Percentiles rank a stretch among this genome's conserved stretches.
phyloP scores from a whole-genome alignment of 2,797 vertebrate genomes.

The Rachycentron canadum region DNA sequence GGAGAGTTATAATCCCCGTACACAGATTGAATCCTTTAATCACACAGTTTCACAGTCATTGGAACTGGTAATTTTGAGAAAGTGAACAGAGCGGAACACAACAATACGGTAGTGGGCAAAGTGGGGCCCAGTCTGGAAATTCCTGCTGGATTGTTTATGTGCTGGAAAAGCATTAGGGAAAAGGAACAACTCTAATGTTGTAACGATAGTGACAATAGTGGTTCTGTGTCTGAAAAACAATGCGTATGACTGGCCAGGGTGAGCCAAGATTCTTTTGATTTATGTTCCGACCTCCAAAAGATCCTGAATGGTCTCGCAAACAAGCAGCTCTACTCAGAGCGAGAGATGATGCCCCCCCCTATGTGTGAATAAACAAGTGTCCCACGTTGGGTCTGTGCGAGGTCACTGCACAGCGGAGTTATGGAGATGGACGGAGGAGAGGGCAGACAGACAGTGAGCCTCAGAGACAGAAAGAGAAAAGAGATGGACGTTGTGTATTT shows the following conservation, averaged over 20 bases:
- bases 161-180: constrained; percentile 55
- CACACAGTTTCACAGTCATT: constrained; percentile 69
- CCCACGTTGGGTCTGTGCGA: constrained; percentile 61
- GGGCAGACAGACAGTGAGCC: constrained; percentile 57
- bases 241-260: constrained; percentile 36
- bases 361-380: constrained; percentile 70
- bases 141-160: constrained; percentile 75
- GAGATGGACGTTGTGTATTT: constrained; percentile 45
- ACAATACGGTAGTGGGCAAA: constrained; percentile 52
- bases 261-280: constrained; percentile 63
- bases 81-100: constrained; percentile 70
- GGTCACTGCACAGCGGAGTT: constrained; percentile 68
- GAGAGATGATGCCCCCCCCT: constrained; percentile 48
- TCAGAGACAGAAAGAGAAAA: constrained; percentile 40
- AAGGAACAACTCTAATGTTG: constrained; percentile 64
- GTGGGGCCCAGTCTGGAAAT: constrained; percentile 63
- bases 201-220: constrained; percentile 69
- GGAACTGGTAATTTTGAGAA: constrained; percentile 74
- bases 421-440: constrained; percentile 50
- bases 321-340: constrained; percentile 50
- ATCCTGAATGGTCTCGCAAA: constrained; percentile 57
- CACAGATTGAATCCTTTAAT: constrained; percentile 75
- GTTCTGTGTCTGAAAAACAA: constrained; percentile 70
- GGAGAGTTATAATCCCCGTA: constrained; percentile 67
- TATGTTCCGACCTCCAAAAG: constrained; percentile 56